Percentiles rank a stretch among this genome's conserved stretches.
Conservation (phyloP, 2,888 invertebrate genomes). For the Antheraea assamensis region DNA sequence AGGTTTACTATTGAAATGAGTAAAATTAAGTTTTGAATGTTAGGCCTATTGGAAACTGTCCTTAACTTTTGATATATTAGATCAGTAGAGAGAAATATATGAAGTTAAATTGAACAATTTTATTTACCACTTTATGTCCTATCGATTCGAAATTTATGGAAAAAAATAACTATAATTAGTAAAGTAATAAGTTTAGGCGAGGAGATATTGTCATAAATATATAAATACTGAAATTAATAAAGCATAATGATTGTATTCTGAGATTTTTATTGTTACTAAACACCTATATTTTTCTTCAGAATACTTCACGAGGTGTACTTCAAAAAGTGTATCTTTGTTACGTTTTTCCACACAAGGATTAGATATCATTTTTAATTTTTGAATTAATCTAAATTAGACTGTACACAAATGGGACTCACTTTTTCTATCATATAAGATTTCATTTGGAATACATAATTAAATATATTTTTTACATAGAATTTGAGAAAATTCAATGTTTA, state of each 20-base stretch:
- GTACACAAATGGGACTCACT: too few species aligned
- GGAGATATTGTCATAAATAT: slow-evolving; percentile 84
- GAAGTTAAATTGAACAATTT: slow-evolving; percentile 71
- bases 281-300: slow-evolving; percentile 9
- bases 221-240: slow-evolving; percentile 84
- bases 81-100: slow-evolving; percentile 59
- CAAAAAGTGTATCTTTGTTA: not conserved
- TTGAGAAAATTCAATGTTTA: not conserved
- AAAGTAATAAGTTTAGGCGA: slow-evolving; percentile 82
- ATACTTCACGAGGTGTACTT: not conserved
- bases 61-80: slow-evolving; percentile 62
- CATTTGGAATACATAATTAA: not conserved
- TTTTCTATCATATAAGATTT: not conserved
- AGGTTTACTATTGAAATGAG: slow-evolving; percentile 49
- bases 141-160: slow-evolving; percentile 81
- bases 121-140: slow-evolving; percentile 78
- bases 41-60: slow-evolving; percentile 64
- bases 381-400: not conserved
- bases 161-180: slow-evolving; percentile 78
- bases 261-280: slow-evolving; percentile 63
- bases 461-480: not conserved
- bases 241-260: slow-evolving; percentile 81
- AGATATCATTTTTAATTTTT: not conserved
- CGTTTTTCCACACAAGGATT: not conserved
- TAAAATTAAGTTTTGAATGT: slow-evolving; percentile 69